Conservation (phyloP, 2,113 vertebrate genomes). For the Myotis brandtii region DNA sequence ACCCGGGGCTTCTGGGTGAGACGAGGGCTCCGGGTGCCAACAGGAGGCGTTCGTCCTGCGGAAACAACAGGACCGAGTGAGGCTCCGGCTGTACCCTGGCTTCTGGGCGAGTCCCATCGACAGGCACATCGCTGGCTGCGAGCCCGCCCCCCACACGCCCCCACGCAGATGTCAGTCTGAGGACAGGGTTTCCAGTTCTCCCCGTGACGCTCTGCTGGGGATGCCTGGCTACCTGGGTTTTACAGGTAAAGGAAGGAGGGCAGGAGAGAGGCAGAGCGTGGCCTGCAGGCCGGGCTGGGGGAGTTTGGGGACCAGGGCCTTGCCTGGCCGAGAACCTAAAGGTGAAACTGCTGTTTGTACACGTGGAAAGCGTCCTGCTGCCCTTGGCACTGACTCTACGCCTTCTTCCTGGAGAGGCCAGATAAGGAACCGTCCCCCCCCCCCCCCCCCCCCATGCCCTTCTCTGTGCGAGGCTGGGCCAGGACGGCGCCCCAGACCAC, state of each 20-base stretch:
- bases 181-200: no score
- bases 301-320: fast-evolving
- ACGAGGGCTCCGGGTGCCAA: slow-evolving; percentile 20
- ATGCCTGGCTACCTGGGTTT: not conserved
- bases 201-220: no score
- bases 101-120: no score
- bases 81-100: not conserved
- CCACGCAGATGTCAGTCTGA: no score
- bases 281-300: not conserved
- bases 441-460: no score
- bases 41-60: slow-evolving; percentile 64
- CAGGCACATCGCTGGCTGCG: no score
- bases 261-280: not conserved
- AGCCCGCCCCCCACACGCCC: no score
- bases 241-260: not conserved
- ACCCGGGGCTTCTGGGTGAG: not conserved
- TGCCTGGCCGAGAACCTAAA: fast-evolving
- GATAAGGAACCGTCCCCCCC: not conserved
- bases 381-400: not conserved
- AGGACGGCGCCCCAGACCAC: fast-evolving
- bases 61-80: not conserved
- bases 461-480: not conserved
- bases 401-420: not conserved
- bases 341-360: not conserved
- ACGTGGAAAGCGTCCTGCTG: not conserved